phyloP scores from a whole-genome alignment of 2,113 vertebrate species.

The Phaethon lepturus region DNA sequence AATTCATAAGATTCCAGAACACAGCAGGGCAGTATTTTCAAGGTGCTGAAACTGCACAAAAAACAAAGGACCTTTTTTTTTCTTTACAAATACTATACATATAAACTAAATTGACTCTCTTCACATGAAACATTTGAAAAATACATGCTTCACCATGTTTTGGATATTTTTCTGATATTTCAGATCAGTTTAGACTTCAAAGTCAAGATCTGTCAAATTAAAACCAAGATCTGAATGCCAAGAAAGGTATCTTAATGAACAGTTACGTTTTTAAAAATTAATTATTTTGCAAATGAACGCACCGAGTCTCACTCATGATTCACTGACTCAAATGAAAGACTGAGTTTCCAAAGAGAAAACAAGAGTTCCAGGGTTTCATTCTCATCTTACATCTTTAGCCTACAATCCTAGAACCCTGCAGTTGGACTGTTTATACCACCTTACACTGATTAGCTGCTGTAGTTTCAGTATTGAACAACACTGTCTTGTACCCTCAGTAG shows the following conservation, averaged over 20 bases:
- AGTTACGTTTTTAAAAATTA: neutral
- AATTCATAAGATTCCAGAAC: neutral
- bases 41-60: neutral
- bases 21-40: neutral
- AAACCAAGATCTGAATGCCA: neutral
- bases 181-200: neutral
- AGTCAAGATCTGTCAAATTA: neutral
- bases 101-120: neutral
- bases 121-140: neutral
- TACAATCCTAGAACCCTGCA: neutral
- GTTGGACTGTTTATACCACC: rapidly evolving
- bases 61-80: rapidly evolving
- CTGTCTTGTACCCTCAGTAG: neutral
- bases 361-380: neutral
- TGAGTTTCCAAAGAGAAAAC: neutral
- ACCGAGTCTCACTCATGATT: neutral
- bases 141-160: neutral
- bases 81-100: neutral
- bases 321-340: neutral
- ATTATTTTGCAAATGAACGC: neutral
- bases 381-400: neutral
- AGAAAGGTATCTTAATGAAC: neutral
- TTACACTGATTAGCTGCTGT: neutral
- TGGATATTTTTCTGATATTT: neutral
- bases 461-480: neutral